These are phyloP conservation scores for Tribolium madens DNA, from an alignment of 1,140 invertebrate species.

Conservation along the genomic window DNA sequence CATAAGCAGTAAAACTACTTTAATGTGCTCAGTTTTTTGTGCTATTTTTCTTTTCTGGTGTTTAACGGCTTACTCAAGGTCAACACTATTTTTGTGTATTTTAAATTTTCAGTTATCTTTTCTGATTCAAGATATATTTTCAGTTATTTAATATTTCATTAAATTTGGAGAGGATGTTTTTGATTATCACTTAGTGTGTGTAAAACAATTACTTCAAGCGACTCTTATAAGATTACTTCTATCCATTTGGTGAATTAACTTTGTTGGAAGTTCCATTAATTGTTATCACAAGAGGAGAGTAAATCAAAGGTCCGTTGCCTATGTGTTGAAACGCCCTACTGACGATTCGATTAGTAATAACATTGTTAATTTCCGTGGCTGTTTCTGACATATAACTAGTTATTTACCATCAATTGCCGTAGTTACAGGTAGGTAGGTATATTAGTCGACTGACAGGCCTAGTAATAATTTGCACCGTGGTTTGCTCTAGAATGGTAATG, in stretches of 20 bases:
- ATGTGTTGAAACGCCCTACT: conserved; percentile 4
- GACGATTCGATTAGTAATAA: not conserved
- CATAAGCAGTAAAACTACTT: not conserved
- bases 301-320: not conserved
- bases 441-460: conserved; percentile 7
- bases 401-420: conserved; percentile 2
- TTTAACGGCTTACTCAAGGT: too few relatives aligned
- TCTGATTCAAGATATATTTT: too few relatives aligned
- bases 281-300: not conserved
- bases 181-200: not conserved
- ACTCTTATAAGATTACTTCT: not conserved
- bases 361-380: conserved; percentile 16
- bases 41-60: too few relatives aligned
- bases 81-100: not conserved
- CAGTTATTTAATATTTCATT: too few relatives aligned
- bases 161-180: too few relatives aligned
- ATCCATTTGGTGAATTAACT: conserved; percentile 14
- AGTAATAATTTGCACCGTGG: not conserved
- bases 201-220: not conserved
- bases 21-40: not conserved
- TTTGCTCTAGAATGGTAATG: conserved; percentile 4
- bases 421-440: not conserved
- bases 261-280: conserved; percentile 10
- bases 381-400: conserved; percentile 12
- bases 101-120: not conserved